Evolutionary conservation across 2,888 invertebrate species (phyloP), one percentile per base, ranked within the genome.

Genomic region (Deilephila elpenor): DNA sequence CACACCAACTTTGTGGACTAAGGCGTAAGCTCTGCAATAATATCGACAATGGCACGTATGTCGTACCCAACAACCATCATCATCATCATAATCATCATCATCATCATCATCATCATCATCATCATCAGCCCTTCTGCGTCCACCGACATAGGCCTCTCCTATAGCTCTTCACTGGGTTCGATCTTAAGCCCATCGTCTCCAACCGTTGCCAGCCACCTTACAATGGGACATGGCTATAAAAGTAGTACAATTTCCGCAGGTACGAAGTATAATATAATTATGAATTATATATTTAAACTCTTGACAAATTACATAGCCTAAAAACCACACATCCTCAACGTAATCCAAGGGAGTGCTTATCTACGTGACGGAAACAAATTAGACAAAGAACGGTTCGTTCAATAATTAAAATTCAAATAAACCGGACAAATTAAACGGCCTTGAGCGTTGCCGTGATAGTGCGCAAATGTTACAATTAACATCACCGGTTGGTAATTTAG

Each of bases 361-460:
- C 67, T 67, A 25, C 51, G 25, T 51, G 25, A 51, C 44, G 51
- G 25, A 25, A 67, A 17, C 44, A 67, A 25, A 67, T 44, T 67
- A 67, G 44, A 67, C 25, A 51, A 5, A 44, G 44, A 56, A 64
- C 25, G 17, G 25, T 5, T 67, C 20, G 67, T 51, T 17, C 8
- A 67, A 51, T 67, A 67, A 67, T 67, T 67, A 67, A 67, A 67
- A 51, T 67, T 67, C 67, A 14, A 17, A 51, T 14, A 67, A 67
- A 14, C 25, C 51, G 67, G 67, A 17, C 51, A 51, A 67, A 44
- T 67, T 67, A 51, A 67, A 67, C 14, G 44, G 25, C 67, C 67
- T 67, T 67, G 67, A 67, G 25, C 44, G 25, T 19, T 67, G n/a
- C 62, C n/a, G 44, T 25, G 44, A 51, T 51, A 64, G 20, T 67